phyloP scores from a whole-genome alignment of 2,888 invertebrate genomes.

The Platerodrilus igneus region DNA sequence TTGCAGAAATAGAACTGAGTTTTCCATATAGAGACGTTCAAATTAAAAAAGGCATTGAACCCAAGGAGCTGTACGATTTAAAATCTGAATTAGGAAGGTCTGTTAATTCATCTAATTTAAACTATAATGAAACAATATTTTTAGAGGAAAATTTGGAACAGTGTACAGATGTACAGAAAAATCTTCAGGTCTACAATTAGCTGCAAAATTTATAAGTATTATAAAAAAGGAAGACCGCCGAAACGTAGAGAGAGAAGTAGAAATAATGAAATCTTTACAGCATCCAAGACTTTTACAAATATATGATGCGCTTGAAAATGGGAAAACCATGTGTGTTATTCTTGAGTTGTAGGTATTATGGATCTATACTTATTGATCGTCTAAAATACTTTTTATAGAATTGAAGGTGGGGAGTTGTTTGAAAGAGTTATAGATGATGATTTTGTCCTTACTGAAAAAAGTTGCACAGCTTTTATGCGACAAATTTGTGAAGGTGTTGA shows the following conservation, averaged over 20 bases:
- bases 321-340: slow-evolving; percentile 92
- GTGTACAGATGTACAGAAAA: slow-evolving; percentile 91
- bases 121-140: slow-evolving; percentile 31
- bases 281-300: slow-evolving; percentile 95
- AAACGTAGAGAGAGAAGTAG: slow-evolving; percentile 92
- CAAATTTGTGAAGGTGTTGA: slow-evolving; percentile 98
- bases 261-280: slow-evolving; percentile 91
- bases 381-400: slow-evolving; percentile 55
- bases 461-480: slow-evolving; percentile 93
- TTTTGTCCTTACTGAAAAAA: slow-evolving; percentile 92
- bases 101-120: slow-evolving; percentile 37
- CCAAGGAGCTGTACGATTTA: slow-evolving; percentile 81
- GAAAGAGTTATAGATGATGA: slow-evolving; percentile 98
- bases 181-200: slow-evolving; percentile 71
- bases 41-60: slow-evolving; percentile 77
- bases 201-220: slow-evolving; percentile 89
- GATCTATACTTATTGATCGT: not conserved
- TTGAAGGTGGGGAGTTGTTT: slow-evolving; percentile 96
- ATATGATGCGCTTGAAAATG: slow-evolving; percentile 94
- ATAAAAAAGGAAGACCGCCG: slow-evolving; percentile 80
- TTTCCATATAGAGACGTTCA: slow-evolving; percentile 85
- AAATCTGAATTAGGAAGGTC: slow-evolving; percentile 91
- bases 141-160: slow-evolving; percentile 95
- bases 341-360: slow-evolving; percentile 85
- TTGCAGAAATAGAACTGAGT: slow-evolving; percentile 80